phyloP scores from a whole-genome alignment of 2,888 invertebrate species.

The Anaspis maculata region DNA sequence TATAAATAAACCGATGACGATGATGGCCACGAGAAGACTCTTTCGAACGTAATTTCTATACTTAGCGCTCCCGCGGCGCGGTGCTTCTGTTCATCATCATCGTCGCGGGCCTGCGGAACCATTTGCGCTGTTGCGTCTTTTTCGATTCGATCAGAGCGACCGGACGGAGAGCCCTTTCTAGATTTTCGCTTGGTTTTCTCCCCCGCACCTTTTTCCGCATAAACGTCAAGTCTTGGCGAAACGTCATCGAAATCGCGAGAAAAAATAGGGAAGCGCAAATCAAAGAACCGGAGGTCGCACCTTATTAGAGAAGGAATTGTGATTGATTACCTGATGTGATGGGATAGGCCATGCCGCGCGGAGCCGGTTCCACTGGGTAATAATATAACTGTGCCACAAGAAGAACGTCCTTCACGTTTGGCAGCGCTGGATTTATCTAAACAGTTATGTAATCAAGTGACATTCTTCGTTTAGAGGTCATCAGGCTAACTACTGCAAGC shows the following conservation, averaged over 20 bases:
- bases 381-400: slow-evolving; percentile 6
- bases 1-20: slow-evolving; percentile 1
- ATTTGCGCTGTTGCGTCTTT: not conserved
- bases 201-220: too few relatives aligned
- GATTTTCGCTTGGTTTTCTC: too few relatives aligned
- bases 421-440: slow-evolving; percentile 24
- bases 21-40: too few relatives aligned
- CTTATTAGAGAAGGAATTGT: too few relatives aligned
- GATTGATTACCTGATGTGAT: too few relatives aligned
- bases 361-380: not conserved
- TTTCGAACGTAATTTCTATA: too few relatives aligned
- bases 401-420: slow-evolving; percentile 33
- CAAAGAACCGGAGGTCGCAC: too few relatives aligned
- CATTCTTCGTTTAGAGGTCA: slow-evolving; percentile 34
- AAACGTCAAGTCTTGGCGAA: not conserved
- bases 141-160: too few relatives aligned
- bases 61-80: too few relatives aligned
- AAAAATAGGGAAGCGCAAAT: slow-evolving; percentile 1
- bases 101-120: too few relatives aligned
- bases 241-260: not conserved
- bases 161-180: too few relatives aligned
- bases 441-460: slow-evolving; percentile 30
- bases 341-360: not conserved
- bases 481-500: slow-evolving; percentile 20
- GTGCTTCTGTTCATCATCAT: too few relatives aligned